Base-by-base conservation (phyloP, 2,113 vertebrate species). In the Strix uralensis region DNA sequence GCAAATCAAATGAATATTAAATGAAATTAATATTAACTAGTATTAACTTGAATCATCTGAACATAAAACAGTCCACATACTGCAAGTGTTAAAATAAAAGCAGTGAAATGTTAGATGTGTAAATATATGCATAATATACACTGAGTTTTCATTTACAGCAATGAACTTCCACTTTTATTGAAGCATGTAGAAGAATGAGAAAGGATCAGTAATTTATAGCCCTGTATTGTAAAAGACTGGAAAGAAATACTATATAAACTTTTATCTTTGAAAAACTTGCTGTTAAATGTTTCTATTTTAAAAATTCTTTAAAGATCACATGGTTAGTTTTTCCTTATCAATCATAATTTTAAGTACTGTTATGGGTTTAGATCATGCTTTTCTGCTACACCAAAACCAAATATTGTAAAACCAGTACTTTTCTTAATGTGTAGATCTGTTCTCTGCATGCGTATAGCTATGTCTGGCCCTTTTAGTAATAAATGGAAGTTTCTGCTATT, bases 401-500 rank as follows among this genome's bases (percentile, higher is more conserved):
- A 20, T 63, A 38, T 55, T 63, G 7, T 69, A 81, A 95, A 87
- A 16, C 2, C 11, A 30, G 4, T 25, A 40, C 9, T 40, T 79
- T 67, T 80, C 21, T 79, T 59, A 42, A 2, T 5, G 3, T 0
- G 0, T 20, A 19, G 5, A 61, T 54, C 15, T 57, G 7, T 69
- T 82, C 11, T 36, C 57, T 54, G 11, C 15, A 51, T 55, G 5
- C 1, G 0, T 59, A 38, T 10, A 74, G 16, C 21, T 61, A 27
- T 58, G 5, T 72, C 21, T 54, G 66, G 6, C 3, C 11, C 34
- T 85, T 85, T 72, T 40, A 85, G 16, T 61, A 58, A 38, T 25
- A 62, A 55, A 77, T 40, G 5, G 10, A 70, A 49, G 23, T 44
- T 87, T 85, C 13, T 70, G 13, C 3, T 11, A 1, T 44, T 69